Percentiles rank a stretch among this genome's conserved stretches.
phyloP scores from a whole-genome alignment of 2,113 vertebrate species.

The Cathartes aura region DNA sequence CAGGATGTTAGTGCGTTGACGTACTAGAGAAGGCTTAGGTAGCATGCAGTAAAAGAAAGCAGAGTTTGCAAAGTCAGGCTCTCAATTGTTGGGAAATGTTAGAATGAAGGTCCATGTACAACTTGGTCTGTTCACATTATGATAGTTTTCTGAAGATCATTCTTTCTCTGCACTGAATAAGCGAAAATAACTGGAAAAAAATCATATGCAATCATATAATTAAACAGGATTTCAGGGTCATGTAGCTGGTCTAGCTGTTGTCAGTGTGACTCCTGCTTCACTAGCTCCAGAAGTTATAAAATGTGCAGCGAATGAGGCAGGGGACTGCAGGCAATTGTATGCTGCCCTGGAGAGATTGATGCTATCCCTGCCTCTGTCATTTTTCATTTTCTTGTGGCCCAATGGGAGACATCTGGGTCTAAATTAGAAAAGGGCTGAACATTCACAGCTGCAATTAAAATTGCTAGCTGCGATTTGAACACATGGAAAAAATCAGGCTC shows the following conservation, averaged over 20 bases:
- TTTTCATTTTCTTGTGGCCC: slow-evolving; percentile 22
- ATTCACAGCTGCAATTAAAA: slow-evolving; percentile 40
- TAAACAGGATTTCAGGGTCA: neutral
- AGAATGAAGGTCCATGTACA: neutral
- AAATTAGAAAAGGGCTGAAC: slow-evolving; percentile 17
- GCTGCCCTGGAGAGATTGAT: slow-evolving; percentile 18
- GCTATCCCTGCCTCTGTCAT: slow-evolving; percentile 5
- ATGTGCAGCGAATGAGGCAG: neutral
- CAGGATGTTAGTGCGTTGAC: neutral
- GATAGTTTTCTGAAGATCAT: neutral
- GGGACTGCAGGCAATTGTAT: neutral
- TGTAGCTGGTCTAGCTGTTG: neutral
- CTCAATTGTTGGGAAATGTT: neutral
- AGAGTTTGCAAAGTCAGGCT: neutral
- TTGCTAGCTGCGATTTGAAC: neutral
- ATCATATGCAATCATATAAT: neutral
- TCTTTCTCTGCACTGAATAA: neutral
- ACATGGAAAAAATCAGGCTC: neutral
- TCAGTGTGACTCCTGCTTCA: neutral
- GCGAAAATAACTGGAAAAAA: neutral
- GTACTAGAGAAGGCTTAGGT: neutral
- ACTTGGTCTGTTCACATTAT: neutral
- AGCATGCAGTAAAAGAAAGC: neutral
- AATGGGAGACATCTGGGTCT: neutral
- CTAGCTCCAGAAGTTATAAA: neutral